Percentiles rank a stretch among this genome's conserved stretches.
These are phyloP conservation scores for Rhinolophus ferrumequinum DNA, from an alignment of 2,113 vertebrate species.

Conservation along the genomic window DNA sequence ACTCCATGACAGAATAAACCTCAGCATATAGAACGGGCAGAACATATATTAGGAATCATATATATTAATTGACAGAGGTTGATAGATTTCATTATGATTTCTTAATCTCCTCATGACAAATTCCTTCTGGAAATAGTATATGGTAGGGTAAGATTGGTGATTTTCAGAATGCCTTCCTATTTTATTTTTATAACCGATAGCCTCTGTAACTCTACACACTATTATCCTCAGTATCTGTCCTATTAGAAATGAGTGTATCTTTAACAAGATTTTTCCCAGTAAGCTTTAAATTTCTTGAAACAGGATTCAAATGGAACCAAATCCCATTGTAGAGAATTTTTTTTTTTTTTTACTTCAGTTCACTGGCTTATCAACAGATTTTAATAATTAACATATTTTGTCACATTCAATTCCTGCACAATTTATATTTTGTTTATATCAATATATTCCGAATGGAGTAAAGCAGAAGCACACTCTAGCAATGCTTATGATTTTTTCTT, in stretches of 20 bases:
- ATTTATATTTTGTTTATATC: neutral
- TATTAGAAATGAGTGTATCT: neutral
- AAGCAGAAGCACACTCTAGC: neutral
- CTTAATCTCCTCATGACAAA: neutral
- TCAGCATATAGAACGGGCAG: neutral
- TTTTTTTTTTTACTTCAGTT: neutral
- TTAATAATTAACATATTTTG: conserved; percentile 7
- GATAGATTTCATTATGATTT: neutral
- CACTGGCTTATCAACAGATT: neutral
- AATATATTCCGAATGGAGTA: neutral
- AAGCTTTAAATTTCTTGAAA: neutral
- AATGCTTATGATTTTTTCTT: neutral
- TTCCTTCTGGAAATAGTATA: neutral
- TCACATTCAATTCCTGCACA: neutral
- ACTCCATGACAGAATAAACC: neutral
- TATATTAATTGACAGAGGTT: neutral
- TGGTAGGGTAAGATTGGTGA: neutral
- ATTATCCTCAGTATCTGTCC: neutral
- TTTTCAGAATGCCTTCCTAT: conserved; percentile 24
- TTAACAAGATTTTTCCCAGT: neutral
- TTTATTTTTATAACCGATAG: neutral
- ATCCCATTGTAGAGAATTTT: neutral
- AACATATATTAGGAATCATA: neutral
- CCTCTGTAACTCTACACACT: neutral
- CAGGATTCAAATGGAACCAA: neutral